These are phyloP conservation scores for Patella ulyssiponensis DNA, from an alignment of 2,888 invertebrate species.

Conservation along the genomic window DNA sequence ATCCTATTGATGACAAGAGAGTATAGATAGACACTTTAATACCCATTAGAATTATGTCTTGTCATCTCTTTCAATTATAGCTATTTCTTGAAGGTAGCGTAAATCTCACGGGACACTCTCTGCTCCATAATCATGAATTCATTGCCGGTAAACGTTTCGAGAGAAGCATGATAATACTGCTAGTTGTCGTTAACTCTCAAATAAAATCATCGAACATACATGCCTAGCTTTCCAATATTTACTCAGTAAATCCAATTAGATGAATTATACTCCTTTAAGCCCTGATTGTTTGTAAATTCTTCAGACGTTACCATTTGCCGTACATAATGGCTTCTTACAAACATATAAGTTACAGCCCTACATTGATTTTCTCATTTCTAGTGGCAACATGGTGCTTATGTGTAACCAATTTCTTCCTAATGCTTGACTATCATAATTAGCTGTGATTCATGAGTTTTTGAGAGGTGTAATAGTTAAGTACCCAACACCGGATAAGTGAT, in stretches of 20 bases:
- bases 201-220: not conserved
- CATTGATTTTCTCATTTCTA: constrained; percentile 15
- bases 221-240: not conserved
- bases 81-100: not conserved
- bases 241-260: constrained; percentile 30
- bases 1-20: no score
- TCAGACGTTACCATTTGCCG: not conserved
- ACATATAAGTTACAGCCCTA: constrained; percentile 15
- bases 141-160: not conserved
- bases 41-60: no score
- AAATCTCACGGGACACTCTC: not conserved
- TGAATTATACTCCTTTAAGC: constrained; percentile 26
- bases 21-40: no score
- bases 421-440: constrained; percentile 2
- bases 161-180: not conserved
- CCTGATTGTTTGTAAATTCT: constrained; percentile 30
- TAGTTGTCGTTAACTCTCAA: not conserved
- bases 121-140: not conserved
- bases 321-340: constrained; percentile 1
- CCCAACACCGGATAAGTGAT: no score
- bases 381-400: not conserved
- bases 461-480: no score
- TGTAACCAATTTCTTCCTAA: constrained; percentile 12
- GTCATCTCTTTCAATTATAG: not conserved
- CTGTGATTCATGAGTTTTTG: not conserved